phyloP scores from a whole-genome alignment of 2,888 invertebrate genomes.

The Drosophila infuscata region DNA sequence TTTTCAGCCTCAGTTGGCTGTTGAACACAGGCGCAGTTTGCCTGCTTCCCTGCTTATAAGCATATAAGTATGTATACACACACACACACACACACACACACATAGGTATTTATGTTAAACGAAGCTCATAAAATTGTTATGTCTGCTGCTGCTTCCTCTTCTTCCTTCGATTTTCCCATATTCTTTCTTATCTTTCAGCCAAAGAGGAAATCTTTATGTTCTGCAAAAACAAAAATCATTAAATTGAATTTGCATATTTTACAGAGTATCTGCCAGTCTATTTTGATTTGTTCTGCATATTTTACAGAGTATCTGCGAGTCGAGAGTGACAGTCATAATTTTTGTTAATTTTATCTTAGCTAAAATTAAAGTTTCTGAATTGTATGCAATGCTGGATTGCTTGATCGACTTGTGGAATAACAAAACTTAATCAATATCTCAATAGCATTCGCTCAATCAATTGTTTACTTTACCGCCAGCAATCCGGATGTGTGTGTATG shows the following conservation, averaged over 20 bases:
- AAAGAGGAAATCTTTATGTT: conserved; percentile 11
- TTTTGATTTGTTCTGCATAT: neutral
- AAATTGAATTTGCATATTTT: neutral
- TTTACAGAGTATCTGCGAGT: neutral
- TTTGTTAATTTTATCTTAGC: neutral
- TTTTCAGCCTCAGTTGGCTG: conserved; percentile 14
- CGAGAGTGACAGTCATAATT: neutral
- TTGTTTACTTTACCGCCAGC: conserved; percentile 43
- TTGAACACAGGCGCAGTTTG: neutral
- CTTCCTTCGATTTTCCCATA: conserved; percentile 11
- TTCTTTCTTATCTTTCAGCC: conserved; percentile 23
- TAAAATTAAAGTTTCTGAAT: conserved; percentile 1
- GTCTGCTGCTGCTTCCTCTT: conserved; percentile 15
- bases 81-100: neutral
- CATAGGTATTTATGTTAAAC: conserved; percentile 34
- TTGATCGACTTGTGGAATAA: conserved; percentile 55
- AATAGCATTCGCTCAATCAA: conserved; percentile 32
- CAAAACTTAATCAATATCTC: conserved; percentile 67
- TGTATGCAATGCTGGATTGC: conserved; percentile 23
- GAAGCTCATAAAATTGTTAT: conserved; percentile 72
- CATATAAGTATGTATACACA: neutral
- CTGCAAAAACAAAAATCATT: neutral
- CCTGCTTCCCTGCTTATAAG: neutral
- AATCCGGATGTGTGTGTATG: conserved; percentile 30
- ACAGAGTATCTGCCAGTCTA: neutral